Base-by-base conservation (phyloP, 2,888 invertebrate genomes). In the Auanema sp. region DNA sequence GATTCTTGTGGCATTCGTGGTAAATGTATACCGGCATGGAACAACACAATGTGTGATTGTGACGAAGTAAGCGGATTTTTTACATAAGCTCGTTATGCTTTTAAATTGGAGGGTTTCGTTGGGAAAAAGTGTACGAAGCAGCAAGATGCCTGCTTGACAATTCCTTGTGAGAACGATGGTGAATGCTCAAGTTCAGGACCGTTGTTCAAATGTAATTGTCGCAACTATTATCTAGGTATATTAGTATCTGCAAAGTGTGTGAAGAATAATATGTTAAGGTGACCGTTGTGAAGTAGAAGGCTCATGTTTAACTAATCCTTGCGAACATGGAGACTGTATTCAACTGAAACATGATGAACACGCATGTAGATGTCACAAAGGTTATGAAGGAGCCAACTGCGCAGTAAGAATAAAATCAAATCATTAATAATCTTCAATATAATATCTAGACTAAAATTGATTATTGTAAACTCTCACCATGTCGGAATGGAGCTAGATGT, bases 161-260 rank as follows among this genome's bases (percentile, higher is more conserved):
- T 69, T 51, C 72, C 78, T 0, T 97, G 97, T 85, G 89, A 90
- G 65, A 95, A 96, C 85, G 92, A 92, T 0, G 96, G 93, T 23
- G 89, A 90, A 60, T 97, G 97, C 64, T n/a, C 59, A 41, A 71
- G 70, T 18, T 33, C 53, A n/a, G 47, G 43, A 24, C 70, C 67
- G 23, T 68, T 66, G 4, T 72, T 68, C 40, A 54, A 51, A 8
- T 79, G 79, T 56, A 63, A 68, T 24, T 79, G 81, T 47, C 76
- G 71, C 33, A 71, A 76, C 57, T 73, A 69, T 58, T 77, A 70
- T 54, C 65, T 77, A 58, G 77, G 73, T 71, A 25, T 24, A 65
- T 52, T 42, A 5, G 5, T 16, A 55, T 5, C 4, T 55, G 16
- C 54, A 47, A n/a, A 49, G 21, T 33, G 33, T 49, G 12, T 33